These are phyloP conservation scores for Uropsilus gracilis DNA, from an alignment of 2,113 vertebrate species.

Conservation along the genomic window DNA sequence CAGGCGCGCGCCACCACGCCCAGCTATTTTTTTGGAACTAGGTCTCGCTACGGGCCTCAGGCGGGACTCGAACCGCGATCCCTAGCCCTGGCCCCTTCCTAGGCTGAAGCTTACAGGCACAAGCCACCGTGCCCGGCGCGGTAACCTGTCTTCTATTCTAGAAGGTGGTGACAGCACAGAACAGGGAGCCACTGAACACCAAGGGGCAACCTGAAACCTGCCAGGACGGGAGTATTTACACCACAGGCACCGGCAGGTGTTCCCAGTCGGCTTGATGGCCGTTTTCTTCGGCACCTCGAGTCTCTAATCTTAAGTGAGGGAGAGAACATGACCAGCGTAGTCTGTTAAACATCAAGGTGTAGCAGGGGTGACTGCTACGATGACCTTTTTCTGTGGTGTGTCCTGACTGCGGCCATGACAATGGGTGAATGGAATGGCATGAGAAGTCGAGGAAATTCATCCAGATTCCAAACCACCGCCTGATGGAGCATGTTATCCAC, in stretches of 20 bases:
- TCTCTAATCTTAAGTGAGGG: background rate
- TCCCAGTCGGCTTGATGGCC: background rate
- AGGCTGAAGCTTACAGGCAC: too few relatives aligned
- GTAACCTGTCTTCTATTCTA: accelerated
- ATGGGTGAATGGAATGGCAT: background rate
- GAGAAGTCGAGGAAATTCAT: background rate
- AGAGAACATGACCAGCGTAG: background rate
- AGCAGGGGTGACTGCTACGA: background rate
- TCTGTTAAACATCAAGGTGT: background rate
- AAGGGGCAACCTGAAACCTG: background rate
- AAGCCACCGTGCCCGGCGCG: too few relatives aligned
- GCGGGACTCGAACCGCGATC: too few relatives aligned
- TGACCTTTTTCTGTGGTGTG: background rate
- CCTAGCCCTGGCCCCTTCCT: too few relatives aligned
- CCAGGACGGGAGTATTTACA: too few relatives aligned
- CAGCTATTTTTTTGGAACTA: too few relatives aligned
- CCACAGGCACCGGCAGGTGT: background rate
- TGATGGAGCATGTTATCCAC: background rate
- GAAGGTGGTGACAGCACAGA: background rate
- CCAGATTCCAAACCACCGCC: background rate
- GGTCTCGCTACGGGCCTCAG: too few relatives aligned
- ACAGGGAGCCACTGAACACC: too few relatives aligned
- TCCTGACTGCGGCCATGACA: background rate
- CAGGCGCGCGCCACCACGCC: too few relatives aligned
- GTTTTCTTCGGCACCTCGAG: background rate